A percentile compares a stretch with the other conserved stretches of the same genome.
phyloP scores from a whole-genome alignment of 1,140 invertebrate species.

The Leptonema lineaticorne region DNA sequence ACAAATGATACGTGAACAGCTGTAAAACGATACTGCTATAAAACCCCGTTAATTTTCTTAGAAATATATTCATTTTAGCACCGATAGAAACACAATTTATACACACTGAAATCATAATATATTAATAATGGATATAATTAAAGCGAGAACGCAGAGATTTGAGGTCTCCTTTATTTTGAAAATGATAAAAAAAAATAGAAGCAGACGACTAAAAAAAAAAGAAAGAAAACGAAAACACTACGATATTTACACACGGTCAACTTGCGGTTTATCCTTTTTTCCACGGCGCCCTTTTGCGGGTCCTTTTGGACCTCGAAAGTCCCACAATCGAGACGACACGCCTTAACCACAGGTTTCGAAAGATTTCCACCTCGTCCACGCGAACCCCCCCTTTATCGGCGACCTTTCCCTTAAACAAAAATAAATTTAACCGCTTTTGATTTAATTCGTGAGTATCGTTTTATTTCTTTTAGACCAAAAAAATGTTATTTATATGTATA shows the following conservation, averaged over 20 bases:
- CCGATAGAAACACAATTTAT: no score
- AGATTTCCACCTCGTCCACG: background rate
- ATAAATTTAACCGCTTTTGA: constrained; percentile 26
- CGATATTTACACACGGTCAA: constrained; percentile 21
- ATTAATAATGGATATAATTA: no score
- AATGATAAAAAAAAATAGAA: no score
- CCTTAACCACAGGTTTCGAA: constrained; percentile 36
- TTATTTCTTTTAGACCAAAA: no score
- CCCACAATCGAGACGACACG: constrained; percentile 23
- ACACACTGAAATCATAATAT: no score
- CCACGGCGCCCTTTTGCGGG: background rate
- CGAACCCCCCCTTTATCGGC: no score
- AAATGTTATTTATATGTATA: constrained; percentile 22
- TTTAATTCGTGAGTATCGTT: constrained; percentile 9
- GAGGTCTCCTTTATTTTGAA: no score
- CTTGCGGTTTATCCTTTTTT: constrained; percentile 27
- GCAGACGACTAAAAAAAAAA: background rate
- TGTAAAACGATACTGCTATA: no score
- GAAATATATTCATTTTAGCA: no score
- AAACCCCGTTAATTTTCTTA: no score
- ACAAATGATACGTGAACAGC: no score
- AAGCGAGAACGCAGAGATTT: no score
- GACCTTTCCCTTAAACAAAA: background rate
- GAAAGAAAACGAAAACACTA: background rate
- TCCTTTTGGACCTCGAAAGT: constrained; percentile 13